A percentile compares a stretch with the other conserved stretches of the same genome.
These are phyloP conservation scores for Xiphophorus hellerii DNA, from an alignment of 2,113 vertebrate species.

Conservation along the genomic window DNA sequence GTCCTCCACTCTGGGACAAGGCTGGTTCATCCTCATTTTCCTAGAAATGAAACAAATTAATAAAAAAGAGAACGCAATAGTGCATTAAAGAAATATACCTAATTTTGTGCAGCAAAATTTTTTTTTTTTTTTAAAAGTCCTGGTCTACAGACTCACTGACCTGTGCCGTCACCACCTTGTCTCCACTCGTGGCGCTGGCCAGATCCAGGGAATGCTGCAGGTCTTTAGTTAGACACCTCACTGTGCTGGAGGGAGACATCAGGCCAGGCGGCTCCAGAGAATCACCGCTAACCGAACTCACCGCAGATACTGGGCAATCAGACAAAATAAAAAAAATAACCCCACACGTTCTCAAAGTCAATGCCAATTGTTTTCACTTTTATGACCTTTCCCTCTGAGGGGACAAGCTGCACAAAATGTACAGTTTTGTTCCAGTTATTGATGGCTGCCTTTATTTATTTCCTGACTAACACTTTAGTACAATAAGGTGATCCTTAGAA, in stretches of 20 bases:
- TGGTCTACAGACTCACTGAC: conserved; percentile 67
- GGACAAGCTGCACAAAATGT: no score
- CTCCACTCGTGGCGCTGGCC: conserved; percentile 95
- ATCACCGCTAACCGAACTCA: conserved; percentile 66
- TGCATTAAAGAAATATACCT: neutral
- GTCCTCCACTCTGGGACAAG: conserved; percentile 71
- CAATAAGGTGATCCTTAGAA: neutral
- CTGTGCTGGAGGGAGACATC: conserved; percentile 83
- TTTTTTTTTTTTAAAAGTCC: no score
- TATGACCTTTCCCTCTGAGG: neutral
- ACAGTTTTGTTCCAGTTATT: no score
- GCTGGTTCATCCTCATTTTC: conserved; percentile 90
- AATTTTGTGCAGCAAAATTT: neutral
- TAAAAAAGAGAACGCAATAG: neutral
- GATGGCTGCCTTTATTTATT: no score
- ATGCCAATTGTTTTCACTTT: neutral
- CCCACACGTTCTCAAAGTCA: neutral
- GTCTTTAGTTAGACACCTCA: conserved; percentile 88
- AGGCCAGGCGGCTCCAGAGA: conserved; percentile 81
- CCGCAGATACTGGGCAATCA: conserved; percentile 45
- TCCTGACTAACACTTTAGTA: neutral
- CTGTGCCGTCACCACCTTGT: conserved; percentile 97
- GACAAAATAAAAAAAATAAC: conserved; percentile 10
- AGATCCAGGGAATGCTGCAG: conserved; percentile 95
- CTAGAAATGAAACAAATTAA: conserved; percentile 72